phyloP scores from a whole-genome alignment of 2,888 invertebrate species.

The Drosophila paranaensis region DNA sequence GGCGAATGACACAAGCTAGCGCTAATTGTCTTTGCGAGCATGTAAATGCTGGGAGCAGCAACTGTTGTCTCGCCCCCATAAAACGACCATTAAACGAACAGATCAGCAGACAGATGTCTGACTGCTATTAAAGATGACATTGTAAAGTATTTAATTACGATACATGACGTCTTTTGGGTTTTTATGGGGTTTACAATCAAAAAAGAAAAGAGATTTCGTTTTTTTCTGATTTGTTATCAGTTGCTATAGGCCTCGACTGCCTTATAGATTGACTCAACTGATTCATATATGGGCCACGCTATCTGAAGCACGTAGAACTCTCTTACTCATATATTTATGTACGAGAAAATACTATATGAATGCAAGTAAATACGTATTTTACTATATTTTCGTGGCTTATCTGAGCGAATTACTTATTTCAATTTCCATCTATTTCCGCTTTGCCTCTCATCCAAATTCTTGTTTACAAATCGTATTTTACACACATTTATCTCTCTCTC shows the following conservation, averaged over 20 bases:
- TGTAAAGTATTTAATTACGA: conserved; percentile 15
- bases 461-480: conserved; percentile 51
- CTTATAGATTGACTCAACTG: conserved; percentile 46
- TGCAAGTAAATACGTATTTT: not conserved
- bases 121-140: conserved; percentile 14
- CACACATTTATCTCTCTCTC: conserved; percentile 32
- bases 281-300: conserved; percentile 43
- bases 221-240: conserved; percentile 39
- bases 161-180: conserved; percentile 35
- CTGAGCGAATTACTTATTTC: conserved; percentile 13
- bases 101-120: not conserved
- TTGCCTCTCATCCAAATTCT: conserved; percentile 20
- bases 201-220: conserved; percentile 5
- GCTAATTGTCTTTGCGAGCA: conserved; percentile 21
- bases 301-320: conserved; percentile 45
- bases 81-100: conserved; percentile 7
- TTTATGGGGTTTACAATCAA: conserved; percentile 19
- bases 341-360: not conserved
- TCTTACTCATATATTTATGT: conserved; percentile 7
- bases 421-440: conserved; percentile 50
- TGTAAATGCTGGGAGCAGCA: conserved; percentile 12
- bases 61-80: conserved; percentile 17
- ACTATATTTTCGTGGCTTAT: conserved; percentile 33
- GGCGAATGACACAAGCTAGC: conserved; percentile 22
- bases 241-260: conserved; percentile 19